These are phyloP conservation scores for Cecropterus lyciades DNA, from an alignment of 1,140 invertebrate genomes.

Conservation along the genomic window DNA sequence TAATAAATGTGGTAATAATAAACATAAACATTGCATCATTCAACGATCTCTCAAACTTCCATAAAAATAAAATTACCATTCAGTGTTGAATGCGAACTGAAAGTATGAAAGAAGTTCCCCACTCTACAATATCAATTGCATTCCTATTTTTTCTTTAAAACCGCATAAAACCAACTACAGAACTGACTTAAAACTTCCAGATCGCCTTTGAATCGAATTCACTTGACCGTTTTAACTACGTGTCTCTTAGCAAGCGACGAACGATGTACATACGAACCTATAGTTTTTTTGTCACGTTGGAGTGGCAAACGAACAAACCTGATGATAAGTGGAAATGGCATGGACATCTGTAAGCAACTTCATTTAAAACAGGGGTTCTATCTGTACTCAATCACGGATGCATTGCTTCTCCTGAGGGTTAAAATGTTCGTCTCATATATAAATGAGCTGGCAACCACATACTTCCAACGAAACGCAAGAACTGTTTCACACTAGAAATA, in stretches of 20 bases:
- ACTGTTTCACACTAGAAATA: too few species aligned
- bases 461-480: too few species aligned
- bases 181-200: constrained; percentile 27
- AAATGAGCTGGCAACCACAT: too few species aligned
- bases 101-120: constrained; percentile 13
- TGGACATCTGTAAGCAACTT: too few species aligned
- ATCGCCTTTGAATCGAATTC: constrained; percentile 22
- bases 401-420: too few species aligned
- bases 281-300: too few species aligned
- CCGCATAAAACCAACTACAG: constrained; percentile 21
- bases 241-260: background rate
- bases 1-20: too few species aligned
- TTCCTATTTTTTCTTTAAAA: constrained; percentile 14
- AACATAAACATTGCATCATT: background rate
- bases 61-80: background rate
- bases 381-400: too few species aligned
- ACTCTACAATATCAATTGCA: constrained; percentile 17
- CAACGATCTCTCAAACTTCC: background rate
- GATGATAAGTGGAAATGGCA: too few species aligned
- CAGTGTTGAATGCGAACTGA: background rate
- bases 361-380: too few species aligned
- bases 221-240: constrained; percentile 14
- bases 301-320: too few species aligned
- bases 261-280: background rate
- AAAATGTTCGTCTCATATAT: too few species aligned